These are phyloP conservation scores for Coecobrya sp. DNA, from an alignment of 2,888 invertebrate genomes.

Conservation along the genomic window DNA sequence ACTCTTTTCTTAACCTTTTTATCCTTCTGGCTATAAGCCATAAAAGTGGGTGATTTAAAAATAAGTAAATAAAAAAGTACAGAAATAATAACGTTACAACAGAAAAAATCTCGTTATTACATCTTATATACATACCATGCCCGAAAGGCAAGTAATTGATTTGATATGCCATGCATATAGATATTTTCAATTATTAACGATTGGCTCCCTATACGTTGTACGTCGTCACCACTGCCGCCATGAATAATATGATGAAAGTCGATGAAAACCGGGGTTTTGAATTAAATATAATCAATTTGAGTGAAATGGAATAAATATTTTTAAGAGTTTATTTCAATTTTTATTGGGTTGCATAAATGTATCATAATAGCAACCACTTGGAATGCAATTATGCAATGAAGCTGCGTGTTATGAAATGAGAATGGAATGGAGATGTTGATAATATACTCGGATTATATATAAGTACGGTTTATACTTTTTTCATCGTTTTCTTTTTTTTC, in stretches of 20 bases:
- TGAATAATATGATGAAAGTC: conserved; percentile 13
- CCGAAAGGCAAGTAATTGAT: conserved; percentile 31
- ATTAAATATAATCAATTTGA: conserved; percentile 32
- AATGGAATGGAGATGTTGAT: too few species aligned
- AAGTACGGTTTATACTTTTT: background rate
- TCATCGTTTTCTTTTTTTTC: background rate
- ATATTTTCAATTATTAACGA: conserved; percentile 24
- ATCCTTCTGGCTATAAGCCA: conserved; percentile 6
- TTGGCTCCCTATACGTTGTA: background rate
- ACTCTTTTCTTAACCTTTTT: background rate
- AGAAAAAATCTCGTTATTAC: background rate
- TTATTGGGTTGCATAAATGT: conserved; percentile 8
- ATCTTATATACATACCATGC: conserved; percentile 2
- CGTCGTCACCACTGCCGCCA: conserved; percentile 8
- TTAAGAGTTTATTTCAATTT: conserved; percentile 3
- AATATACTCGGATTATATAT: background rate
- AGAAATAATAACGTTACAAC: conserved; percentile 21
- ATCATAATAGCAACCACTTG: background rate
- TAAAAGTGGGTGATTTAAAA: conserved; percentile 21
- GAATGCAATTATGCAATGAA: background rate
- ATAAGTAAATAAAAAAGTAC: conserved; percentile 14
- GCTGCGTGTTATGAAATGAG: too few species aligned
- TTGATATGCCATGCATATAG: background rate
- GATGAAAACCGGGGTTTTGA: conserved; percentile 27
- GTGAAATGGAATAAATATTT: conserved; percentile 32